Evolutionary conservation across 2,888 invertebrate species (phyloP).

Genomic region (Creontiades dilutus): DNA sequence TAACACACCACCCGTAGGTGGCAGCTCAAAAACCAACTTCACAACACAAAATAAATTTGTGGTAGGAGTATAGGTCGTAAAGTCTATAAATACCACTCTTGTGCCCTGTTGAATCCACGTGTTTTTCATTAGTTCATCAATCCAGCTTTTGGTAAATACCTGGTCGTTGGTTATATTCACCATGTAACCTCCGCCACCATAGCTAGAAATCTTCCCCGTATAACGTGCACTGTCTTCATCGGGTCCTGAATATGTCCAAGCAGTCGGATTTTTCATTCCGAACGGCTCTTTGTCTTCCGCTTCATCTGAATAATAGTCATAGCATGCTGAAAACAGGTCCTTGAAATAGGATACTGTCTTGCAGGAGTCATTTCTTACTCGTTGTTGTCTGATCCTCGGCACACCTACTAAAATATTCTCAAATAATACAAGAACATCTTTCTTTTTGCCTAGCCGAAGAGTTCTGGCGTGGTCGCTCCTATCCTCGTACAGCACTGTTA

Average conservation of each 20-base stretch:
- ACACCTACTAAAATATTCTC: slow-evolving; percentile 80
- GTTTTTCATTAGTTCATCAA: slow-evolving; percentile 80
- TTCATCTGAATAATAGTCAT: slow-evolving; percentile 80
- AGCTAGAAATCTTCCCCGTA: slow-evolving; percentile 80
- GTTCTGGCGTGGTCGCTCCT: slow-evolving; percentile 50
- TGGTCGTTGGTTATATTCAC: slow-evolving; percentile 80
- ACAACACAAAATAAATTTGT: slow-evolving; percentile 84
- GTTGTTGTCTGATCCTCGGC: slow-evolving; percentile 78
- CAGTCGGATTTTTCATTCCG: slow-evolving; percentile 24
- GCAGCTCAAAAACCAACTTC: slow-evolving; percentile 72
- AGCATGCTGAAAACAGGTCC: slow-evolving; percentile 81
- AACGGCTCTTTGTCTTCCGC: slow-evolving; percentile 80
- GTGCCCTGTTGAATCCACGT: slow-evolving; percentile 86
- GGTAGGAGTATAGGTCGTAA: slow-evolving; percentile 87
- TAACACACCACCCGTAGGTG: slow-evolving; percentile 67
- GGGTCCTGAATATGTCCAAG: slow-evolving; percentile 52
- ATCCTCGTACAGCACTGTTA: slow-evolving; percentile 82
- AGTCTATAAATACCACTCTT: slow-evolving; percentile 85
- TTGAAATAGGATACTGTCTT: slow-evolving; percentile 80
- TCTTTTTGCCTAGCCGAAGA: slow-evolving; percentile 77
- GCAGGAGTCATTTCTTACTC: slow-evolving; percentile 80
- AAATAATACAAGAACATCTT: slow-evolving; percentile 78
- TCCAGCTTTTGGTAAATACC: slow-evolving; percentile 78
- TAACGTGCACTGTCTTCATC: slow-evolving; percentile 79
- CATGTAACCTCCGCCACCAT: slow-evolving; percentile 82